These are phyloP conservation scores for Bubalus kerabau DNA, from an alignment of 2,113 vertebrate species.

Conservation along the genomic window DNA sequence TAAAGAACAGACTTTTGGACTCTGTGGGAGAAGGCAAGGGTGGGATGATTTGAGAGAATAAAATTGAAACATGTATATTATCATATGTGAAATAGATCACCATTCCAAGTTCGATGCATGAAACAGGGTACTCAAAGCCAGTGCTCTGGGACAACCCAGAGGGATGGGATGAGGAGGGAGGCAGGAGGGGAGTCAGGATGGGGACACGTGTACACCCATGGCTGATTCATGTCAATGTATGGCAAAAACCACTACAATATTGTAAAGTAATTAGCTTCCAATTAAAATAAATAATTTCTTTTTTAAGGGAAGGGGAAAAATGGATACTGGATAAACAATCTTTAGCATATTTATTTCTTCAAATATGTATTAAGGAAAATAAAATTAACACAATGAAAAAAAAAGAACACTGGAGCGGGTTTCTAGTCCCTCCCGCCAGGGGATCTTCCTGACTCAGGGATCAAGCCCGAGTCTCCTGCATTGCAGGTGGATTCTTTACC, in stretches of 20 bases:
- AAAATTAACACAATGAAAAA: neutral
- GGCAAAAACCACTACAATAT: neutral
- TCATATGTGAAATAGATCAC: neutral
- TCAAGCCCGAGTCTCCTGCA: neutral
- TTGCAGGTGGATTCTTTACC: neutral
- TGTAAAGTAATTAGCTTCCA: neutral
- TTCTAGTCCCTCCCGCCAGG: neutral
- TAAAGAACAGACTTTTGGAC: neutral
- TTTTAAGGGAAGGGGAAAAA: neutral
- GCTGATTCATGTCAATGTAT: neutral
- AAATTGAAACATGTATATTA: neutral
- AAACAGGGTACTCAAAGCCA: neutral
- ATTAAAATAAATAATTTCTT: neutral
- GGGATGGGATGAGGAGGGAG: neutral
- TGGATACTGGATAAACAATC: neutral
- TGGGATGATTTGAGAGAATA: neutral
- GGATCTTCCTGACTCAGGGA: neutral
- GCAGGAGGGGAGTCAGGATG: rapidly evolving
- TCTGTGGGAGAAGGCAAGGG: neutral
- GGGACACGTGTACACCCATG: neutral
- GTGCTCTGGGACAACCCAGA: neutral
- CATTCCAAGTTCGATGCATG: neutral
- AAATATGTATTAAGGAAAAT: neutral
- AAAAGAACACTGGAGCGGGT: neutral
- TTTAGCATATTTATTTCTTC: neutral